These are phyloP conservation scores for Clarias platycephalus DNA, from an alignment of 2,797 vertebrate species.

Conservation along the genomic window DNA sequence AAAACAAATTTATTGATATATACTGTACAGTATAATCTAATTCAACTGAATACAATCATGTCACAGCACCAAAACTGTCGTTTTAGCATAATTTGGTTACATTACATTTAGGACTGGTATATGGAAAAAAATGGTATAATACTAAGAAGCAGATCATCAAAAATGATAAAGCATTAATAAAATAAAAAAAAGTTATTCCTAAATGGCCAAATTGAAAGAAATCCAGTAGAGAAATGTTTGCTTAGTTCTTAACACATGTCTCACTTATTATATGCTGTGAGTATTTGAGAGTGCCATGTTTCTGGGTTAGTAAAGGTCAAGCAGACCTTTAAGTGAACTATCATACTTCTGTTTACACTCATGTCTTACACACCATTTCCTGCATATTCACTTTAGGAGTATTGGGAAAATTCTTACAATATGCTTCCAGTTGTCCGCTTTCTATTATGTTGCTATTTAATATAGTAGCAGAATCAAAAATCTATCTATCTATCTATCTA, in stretches of 20 bases:
- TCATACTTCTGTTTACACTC: conserved; percentile 9
- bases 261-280: not conserved
- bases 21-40: not conserved
- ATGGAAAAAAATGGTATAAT: too few species aligned
- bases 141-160: not conserved
- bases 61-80: not conserved
- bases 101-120: too few species aligned
- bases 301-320: conserved; percentile 5
- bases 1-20: not conserved
- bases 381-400: not conserved
- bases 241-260: not conserved
- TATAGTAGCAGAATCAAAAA: not conserved
- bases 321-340: not conserved
- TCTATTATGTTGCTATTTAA: not conserved
- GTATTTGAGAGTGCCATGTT: not conserved
- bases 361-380: not conserved
- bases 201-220: not conserved
- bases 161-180: not conserved
- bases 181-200: not conserved
- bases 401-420: not conserved
- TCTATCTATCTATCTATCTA: not conserved
- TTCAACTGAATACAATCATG: not conserved
- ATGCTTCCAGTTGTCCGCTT: not conserved
- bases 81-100: not conserved
- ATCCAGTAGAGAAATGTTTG: not conserved